Base-by-base conservation (phyloP, 2,888 invertebrate genomes). In the Drosophila prostipennis region DNA sequence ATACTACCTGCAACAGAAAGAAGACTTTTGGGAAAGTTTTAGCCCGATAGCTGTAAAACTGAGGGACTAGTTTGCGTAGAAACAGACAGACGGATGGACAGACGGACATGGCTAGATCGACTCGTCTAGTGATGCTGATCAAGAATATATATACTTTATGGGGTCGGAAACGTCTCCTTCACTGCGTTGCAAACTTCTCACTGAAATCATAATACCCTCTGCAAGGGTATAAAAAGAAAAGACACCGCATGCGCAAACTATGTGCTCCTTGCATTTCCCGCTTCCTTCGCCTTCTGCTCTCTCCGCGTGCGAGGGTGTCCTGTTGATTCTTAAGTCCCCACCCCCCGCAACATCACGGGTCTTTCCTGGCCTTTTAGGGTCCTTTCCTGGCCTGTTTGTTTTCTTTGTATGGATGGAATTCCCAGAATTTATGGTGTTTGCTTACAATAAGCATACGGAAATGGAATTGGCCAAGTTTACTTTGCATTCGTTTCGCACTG, bases 371-470 rank as follows among this genome's bases (percentile, higher is more conserved):
- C 34, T 6, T 52, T 16, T 16, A 49, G 36, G 37, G 49, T 42
- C 49, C 19, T 52, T 49, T 60, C 45, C 26, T 10, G 37, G 60
- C 32, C 26, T 60, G 46, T 32, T 55, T 76, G 58, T 56, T 37
- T 49, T 16, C 34, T 43, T 45, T 69, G 70, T 37, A n/a, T 32
- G 23, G 1, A n/a, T 11, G 39, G n/a, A 54, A 68, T 81, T 80
- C 76, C 46, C 42, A 26, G 76, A 81, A 81, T 65, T 49, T 29
- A 48, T 43, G 49, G 49, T 60, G 68, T 65, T 73, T 65, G 67
- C 69, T 76, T 67, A 72, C 71, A 74, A 80, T 74, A 78, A 74
- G 76, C 61, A 72, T 45, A 58, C 29, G 59, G 23, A 68, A 65
- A 56, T 39, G 29, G 14, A 65, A 65, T 65, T 54, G 46, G 55